These are phyloP conservation scores for Catharus bicknelli DNA, from an alignment of 2,113 vertebrate genomes.

Conservation along the genomic window DNA sequence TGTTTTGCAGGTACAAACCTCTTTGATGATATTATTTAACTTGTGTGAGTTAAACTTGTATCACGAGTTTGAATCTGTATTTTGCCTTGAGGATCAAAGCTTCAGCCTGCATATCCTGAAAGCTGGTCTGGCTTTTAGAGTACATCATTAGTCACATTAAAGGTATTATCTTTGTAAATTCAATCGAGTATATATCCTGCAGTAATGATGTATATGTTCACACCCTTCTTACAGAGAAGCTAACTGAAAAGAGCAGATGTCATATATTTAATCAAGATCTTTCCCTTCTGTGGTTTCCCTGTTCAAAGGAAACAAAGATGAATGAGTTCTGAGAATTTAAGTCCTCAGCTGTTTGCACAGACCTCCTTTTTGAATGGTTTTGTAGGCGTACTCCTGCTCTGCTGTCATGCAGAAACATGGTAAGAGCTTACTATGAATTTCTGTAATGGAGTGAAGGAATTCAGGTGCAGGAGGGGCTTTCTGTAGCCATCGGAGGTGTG, in stretches of 20 bases:
- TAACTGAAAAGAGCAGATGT: background rate
- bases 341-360: background rate
- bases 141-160: background rate
- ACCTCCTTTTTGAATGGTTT: background rate
- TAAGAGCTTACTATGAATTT: background rate
- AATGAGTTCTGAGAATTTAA: background rate
- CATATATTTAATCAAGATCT: background rate
- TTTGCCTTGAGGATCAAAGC: slow-evolving; percentile 41
- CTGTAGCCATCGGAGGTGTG: too few relatives aligned
- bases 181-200: background rate
- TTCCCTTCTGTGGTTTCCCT: background rate
- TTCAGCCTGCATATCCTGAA: background rate
- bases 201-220: background rate
- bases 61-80: background rate
- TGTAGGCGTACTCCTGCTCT: background rate
- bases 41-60: background rate
- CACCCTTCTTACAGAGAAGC: background rate
- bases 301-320: background rate
- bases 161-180: background rate
- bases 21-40: background rate
- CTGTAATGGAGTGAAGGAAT: background rate
- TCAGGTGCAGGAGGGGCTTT: background rate
- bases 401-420: background rate
- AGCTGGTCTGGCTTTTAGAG: background rate
- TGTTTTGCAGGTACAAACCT: background rate